These are phyloP conservation scores for Thalassarche chlororhynchos DNA, from an alignment of 2,113 vertebrate genomes.

Conservation along the genomic window DNA sequence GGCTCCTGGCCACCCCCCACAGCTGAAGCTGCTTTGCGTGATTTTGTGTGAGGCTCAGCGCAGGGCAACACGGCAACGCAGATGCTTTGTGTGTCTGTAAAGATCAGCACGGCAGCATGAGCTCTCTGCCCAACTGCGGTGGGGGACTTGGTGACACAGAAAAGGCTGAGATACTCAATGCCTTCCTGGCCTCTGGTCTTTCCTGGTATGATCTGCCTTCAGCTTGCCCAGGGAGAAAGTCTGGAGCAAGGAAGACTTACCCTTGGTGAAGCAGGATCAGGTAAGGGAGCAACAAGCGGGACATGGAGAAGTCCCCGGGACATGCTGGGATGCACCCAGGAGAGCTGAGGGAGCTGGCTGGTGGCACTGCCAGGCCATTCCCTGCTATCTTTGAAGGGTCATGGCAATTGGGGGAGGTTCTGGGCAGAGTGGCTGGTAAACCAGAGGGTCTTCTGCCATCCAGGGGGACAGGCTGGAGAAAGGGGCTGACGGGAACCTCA, in stretches of 20 bases:
- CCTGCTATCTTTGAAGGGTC: background rate
- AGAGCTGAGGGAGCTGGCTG: background rate
- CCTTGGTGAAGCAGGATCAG: background rate
- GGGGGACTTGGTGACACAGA: background rate
- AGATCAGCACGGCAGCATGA: rapidly evolving
- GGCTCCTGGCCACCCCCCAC: too few species aligned
- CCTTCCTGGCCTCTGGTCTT: background rate
- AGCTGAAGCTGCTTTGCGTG: background rate
- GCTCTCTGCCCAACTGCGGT: rapidly evolving
- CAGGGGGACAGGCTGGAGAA: background rate
- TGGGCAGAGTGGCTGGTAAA: background rate
- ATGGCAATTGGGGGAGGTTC: rapidly evolving
- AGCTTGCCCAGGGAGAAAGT: background rate
- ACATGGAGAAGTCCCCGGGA: rapidly evolving
- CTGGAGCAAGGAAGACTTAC: background rate
- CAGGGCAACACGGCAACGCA: rapidly evolving
- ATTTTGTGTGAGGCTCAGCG: background rate
- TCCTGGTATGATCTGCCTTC: background rate
- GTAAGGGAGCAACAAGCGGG: background rate
- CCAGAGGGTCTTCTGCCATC: background rate
- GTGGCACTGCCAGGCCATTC: background rate
- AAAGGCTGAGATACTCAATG: background rate
- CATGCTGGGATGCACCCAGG: background rate
- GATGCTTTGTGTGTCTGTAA: rapidly evolving
- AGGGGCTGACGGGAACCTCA: background rate